A percentile compares a stretch with the other conserved stretches of the same genome.
Conservation (phyloP, 2,797 vertebrate species). For the Sylvilagus floridanus region DNA sequence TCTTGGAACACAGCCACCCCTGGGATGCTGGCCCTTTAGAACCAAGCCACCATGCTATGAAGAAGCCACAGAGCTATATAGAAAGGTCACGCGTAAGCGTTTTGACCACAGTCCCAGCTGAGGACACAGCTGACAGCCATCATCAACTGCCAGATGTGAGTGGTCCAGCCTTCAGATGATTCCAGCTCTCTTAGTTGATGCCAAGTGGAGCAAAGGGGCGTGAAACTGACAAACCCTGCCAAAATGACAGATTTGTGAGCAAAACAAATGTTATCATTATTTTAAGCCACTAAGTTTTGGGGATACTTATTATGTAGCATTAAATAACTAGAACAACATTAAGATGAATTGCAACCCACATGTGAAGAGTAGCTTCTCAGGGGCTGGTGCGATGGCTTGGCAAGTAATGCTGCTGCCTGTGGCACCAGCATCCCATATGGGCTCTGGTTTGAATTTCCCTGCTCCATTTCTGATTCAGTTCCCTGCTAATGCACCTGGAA, state of each 20-base stretch:
- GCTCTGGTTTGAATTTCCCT: too few relatives aligned
- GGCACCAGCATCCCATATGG: too few relatives aligned
- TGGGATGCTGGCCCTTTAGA: constrained; percentile 3
- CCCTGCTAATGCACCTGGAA: too few relatives aligned
- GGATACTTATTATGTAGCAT: neutral
- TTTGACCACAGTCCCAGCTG: neutral
- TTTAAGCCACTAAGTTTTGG: constrained; percentile 45
- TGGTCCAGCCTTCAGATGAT: neutral
- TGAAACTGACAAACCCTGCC: constrained; percentile 9
- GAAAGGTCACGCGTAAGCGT: neutral
- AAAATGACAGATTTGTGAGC: constrained; percentile 49
- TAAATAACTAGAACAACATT: neutral
- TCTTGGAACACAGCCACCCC: neutral
- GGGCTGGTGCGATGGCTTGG: neutral
- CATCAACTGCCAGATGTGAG: neutral
- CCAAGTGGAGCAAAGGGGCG: neutral
- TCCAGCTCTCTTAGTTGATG: neutral
- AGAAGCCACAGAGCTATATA: neutral
- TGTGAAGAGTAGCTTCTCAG: neutral
- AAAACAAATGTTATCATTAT: constrained; percentile 55
- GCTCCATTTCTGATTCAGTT: too few relatives aligned
- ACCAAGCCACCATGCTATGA: neutral
- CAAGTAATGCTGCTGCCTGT: too few relatives aligned
- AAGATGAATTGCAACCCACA: constrained; percentile 37
- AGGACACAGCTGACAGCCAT: neutral